A percentile compares a stretch with the other conserved stretches of the same genome.
phyloP scores from a whole-genome alignment of 2,113 vertebrate species.

The Cephalopholis sonnerati region DNA sequence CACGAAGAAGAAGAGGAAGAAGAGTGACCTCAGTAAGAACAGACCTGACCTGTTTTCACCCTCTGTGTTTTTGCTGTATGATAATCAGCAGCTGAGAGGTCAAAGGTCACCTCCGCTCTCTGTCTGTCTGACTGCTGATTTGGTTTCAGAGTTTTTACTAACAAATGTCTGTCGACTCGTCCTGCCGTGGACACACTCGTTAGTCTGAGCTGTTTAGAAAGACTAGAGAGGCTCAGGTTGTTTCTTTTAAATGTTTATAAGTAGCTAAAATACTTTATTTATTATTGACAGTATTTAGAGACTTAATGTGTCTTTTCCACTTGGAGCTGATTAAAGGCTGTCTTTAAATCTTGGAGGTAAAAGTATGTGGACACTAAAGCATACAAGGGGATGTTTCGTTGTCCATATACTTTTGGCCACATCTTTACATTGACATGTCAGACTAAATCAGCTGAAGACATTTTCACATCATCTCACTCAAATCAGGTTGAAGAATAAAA shows the following conservation, averaged over 20 bases:
- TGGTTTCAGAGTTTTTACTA: conserved; percentile 53
- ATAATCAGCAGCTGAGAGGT: conserved; percentile 40
- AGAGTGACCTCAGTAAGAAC: not conserved
- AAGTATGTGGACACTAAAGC: no score
- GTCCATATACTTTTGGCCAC: no score
- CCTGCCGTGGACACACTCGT: not conserved
- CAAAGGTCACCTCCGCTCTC: conserved; percentile 48
- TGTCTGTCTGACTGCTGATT: conserved; percentile 9
- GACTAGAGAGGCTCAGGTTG: not conserved
- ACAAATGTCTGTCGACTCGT: conserved; percentile 48
- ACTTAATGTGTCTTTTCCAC: not conserved
- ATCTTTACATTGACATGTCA: no score
- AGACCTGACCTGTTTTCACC: not conserved
- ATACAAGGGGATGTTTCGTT: no score
- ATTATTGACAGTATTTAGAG: not conserved
- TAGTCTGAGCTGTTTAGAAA: conserved; percentile 13
- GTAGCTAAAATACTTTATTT: not conserved
- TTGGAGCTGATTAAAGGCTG: not conserved
- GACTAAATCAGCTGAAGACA: no score
- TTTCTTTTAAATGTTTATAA: not conserved
- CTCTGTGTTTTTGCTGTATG: not conserved
- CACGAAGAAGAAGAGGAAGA: not conserved
- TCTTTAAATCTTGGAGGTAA: not conserved
- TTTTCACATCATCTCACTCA: no score
- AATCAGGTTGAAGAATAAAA: no score